Conservation (phyloP, 2,113 vertebrate genomes). For the Egretta garzetta region DNA sequence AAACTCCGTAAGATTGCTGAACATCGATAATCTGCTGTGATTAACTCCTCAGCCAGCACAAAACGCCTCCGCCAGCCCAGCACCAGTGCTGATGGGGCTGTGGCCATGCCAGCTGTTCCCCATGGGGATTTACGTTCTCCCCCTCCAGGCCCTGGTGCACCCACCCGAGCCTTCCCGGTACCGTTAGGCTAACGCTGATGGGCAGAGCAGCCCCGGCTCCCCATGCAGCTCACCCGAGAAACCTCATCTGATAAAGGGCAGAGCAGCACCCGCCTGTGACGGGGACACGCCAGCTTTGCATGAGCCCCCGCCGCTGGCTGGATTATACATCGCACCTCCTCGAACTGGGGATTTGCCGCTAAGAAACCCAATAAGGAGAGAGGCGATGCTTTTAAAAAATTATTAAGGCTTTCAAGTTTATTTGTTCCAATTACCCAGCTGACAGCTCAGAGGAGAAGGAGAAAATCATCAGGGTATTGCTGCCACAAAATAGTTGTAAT, state of each 20-base stretch:
- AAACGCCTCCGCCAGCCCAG: neutral
- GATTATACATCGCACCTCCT: neutral
- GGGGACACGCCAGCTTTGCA: accelerated
- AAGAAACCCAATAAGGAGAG: neutral
- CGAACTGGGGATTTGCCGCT: neutral
- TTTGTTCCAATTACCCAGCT: constrained; percentile 44
- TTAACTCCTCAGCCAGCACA: neutral
- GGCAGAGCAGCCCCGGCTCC: neutral
- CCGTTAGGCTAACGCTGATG: accelerated
- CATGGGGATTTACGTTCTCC: accelerated
- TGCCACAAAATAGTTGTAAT: neutral
- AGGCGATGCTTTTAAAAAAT: neutral
- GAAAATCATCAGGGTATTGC: neutral
- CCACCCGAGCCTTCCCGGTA: neutral
- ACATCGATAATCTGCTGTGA: neutral
- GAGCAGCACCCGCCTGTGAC: accelerated
- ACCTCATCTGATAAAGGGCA: neutral
- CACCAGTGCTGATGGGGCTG: neutral
- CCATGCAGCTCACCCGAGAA: neutral
- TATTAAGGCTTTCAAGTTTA: constrained; percentile 14
- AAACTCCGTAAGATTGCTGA: neutral
- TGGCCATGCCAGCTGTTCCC: neutral
- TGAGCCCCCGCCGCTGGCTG: accelerated
- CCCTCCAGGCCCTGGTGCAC: neutral
- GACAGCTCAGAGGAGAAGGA: neutral